Evolutionary conservation across 2,797 vertebrate genomes (phyloP).

Genomic region (Myiotriccus ornatus): DNA sequence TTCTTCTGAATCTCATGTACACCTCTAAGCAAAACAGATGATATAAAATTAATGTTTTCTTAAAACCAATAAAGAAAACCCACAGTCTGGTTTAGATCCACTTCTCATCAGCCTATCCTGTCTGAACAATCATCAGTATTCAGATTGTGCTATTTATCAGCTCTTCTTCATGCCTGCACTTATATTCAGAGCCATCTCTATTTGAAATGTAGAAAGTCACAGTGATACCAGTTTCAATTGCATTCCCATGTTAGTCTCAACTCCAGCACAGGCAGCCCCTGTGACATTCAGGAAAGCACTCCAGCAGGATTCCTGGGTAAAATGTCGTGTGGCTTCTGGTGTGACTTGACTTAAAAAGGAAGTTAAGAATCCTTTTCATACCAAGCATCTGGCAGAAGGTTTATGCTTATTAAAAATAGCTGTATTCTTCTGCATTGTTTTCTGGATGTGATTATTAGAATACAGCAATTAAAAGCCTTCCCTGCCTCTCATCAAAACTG

Average conservation of each 20-base stretch:
- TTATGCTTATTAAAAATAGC: conserved; percentile 50
- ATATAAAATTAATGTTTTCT: conserved; percentile 65
- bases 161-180: conserved; percentile 56
- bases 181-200: conserved; percentile 51
- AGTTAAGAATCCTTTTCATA: conserved; percentile 33
- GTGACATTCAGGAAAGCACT: conserved; percentile 63
- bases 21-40: conserved; percentile 68
- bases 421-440: conserved; percentile 35
- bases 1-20: conserved; percentile 69
- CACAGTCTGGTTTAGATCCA: conserved; percentile 49
- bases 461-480: conserved; percentile 18
- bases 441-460: conserved; percentile 30
- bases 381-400: conserved; percentile 47
- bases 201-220: conserved; percentile 73
- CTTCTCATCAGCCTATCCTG: conserved; percentile 64
- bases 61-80: conserved; percentile 45
- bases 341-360: conserved; percentile 45
- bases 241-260: conserved; percentile 48
- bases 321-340: conserved; percentile 26
- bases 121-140: conserved; percentile 53
- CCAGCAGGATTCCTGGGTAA: conserved; percentile 46
- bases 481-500: background rate
- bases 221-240: conserved; percentile 69
- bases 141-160: conserved; percentile 75
- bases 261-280: conserved; percentile 11